A percentile compares a stretch with the other conserved stretches of the same genome.
phyloP scores from a whole-genome alignment of 2,797 vertebrate genomes.

The Sphaeramia orbicularis region DNA sequence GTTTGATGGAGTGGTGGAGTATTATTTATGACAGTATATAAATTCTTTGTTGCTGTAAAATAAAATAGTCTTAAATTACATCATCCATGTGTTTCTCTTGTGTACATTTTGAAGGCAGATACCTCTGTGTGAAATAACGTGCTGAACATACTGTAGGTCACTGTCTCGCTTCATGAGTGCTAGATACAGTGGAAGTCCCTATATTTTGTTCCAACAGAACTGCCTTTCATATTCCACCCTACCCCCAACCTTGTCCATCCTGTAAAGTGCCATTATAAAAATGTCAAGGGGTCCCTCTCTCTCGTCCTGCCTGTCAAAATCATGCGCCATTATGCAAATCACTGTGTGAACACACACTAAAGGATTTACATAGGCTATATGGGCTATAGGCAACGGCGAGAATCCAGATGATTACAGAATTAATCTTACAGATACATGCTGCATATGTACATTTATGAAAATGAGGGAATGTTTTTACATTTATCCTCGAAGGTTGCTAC shows the following conservation, averaged over 20 bases:
- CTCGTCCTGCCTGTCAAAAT: slow-evolving; percentile 77
- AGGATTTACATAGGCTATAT: slow-evolving; percentile 76
- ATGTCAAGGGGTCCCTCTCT: slow-evolving; percentile 80
- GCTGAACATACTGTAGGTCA: slow-evolving; percentile 42
- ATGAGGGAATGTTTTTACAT: slow-evolving; percentile 46
- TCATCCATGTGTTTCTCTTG: slow-evolving; percentile 10
- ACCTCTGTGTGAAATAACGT: not conserved
- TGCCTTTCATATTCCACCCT: slow-evolving; percentile 56
- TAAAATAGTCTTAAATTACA: slow-evolving; percentile 7
- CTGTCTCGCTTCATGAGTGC: slow-evolving; percentile 49
- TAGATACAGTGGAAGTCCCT: slow-evolving; percentile 45
- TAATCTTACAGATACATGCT: slow-evolving; percentile 50
- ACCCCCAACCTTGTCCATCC: slow-evolving; percentile 77
- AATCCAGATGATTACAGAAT: slow-evolving; percentile 66
- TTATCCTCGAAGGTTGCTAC: slow-evolving; percentile 40
- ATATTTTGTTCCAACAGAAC: slow-evolving; percentile 65
- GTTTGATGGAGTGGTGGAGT: slow-evolving; percentile 11
- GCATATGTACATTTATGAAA: slow-evolving; percentile 49
- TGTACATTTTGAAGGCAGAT: slow-evolving; percentile 15
- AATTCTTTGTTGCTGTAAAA: slow-evolving; percentile 8
- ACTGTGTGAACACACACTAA: slow-evolving; percentile 73
- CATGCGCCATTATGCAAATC: slow-evolving; percentile 84
- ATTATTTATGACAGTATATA: not conserved
- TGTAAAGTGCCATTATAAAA: slow-evolving; percentile 85
- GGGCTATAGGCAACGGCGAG: slow-evolving; percentile 57